phyloP scores from a whole-genome alignment of 2,888 invertebrate genomes.

The Neuroscelio doddi region DNA sequence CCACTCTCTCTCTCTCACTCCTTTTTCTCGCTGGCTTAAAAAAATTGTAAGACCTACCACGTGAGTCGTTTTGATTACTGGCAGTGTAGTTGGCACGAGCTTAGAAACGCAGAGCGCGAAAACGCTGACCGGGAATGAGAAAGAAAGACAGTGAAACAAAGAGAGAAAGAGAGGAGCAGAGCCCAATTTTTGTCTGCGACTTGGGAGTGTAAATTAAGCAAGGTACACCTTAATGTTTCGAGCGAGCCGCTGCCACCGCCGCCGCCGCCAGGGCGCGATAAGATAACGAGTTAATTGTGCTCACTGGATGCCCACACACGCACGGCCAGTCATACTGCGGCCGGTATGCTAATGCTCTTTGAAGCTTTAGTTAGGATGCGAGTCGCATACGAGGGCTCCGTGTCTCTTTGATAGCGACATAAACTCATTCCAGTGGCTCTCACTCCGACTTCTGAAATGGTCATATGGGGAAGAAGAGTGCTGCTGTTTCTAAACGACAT shows the following conservation, averaged over 20 bases:
- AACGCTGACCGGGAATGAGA: conserved; percentile 1
- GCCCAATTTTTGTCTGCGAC: conserved; percentile 39
- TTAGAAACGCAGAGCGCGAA: conserved; percentile 3
- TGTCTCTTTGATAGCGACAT: conserved; percentile 70
- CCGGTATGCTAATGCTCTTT: conserved; percentile 71
- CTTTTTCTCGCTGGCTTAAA: conserved; percentile 12
- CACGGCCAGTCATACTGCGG: conserved; percentile 65
- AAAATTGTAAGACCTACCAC: conserved; percentile 47
- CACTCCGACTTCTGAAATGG: conserved; percentile 29
- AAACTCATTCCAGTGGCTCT: conserved; percentile 69
- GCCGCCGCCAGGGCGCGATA: conserved; percentile 67
- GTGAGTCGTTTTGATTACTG: conserved; percentile 21
- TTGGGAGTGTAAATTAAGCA: conserved; percentile 70
- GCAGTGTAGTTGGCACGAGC: too few species aligned
- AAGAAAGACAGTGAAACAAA: conserved; percentile 12
- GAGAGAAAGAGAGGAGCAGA: conserved; percentile 3
- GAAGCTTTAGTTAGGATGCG: conserved; percentile 67
- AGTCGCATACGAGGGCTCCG: conserved; percentile 65
- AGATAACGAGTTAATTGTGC: conserved; percentile 73
- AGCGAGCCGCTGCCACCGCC: conserved; percentile 53
- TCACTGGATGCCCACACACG: conserved; percentile 70
- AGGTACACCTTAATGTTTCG: conserved; percentile 71
- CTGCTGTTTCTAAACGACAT: too few species aligned
- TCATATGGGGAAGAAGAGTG: too few species aligned
- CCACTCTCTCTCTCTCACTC: not conserved